Percentiles rank a stretch among this genome's conserved stretches.
Evolutionary conservation across 2,888 invertebrate species (phyloP).

Genomic region (Sisyra nigra): DNA sequence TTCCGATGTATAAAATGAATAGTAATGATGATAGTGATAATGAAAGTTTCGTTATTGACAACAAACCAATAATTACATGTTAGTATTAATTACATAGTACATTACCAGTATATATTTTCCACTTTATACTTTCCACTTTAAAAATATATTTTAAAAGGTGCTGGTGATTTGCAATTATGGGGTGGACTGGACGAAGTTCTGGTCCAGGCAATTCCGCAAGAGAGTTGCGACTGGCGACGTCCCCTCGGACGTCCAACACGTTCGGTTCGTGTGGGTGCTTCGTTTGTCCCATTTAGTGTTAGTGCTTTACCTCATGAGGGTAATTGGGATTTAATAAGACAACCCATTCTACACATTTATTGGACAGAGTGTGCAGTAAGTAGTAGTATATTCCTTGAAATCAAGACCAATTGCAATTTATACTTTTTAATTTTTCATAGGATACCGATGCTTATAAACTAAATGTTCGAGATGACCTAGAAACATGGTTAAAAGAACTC

Average conservation of each 20-base stretch:
- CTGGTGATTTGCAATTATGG: conserved; percentile 74
- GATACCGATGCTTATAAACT: conserved; percentile 86
- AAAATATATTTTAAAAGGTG: conserved; percentile 37
- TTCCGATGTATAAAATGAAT: conserved; percentile 20
- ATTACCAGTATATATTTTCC: conserved; percentile 5
- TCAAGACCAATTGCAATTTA: too few species aligned
- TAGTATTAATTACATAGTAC: conserved; percentile 24
- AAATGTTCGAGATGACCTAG: conserved; percentile 75
- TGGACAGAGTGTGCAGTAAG: conserved; percentile 89
- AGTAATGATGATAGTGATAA: conserved; percentile 33
- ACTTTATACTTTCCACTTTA: neutral
- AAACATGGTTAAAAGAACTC: conserved; percentile 70
- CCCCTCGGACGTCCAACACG: conserved; percentile 76
- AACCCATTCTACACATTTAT: conserved; percentile 84
- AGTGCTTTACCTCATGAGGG: conserved; percentile 55
- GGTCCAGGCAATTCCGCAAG: conserved; percentile 65
- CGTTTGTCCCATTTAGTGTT: conserved; percentile 64
- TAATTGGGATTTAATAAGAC: conserved; percentile 64
- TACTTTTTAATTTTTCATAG: too few species aligned
- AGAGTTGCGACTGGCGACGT: conserved; percentile 82
- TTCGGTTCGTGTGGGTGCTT: conserved; percentile 67
- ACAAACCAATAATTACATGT: conserved; percentile 61
- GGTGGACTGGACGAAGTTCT: conserved; percentile 64
- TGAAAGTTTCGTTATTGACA: conserved; percentile 42
- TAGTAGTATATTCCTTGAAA: conserved; percentile 14